Base-by-base conservation (phyloP, 2,113 vertebrate genomes). In the Perccottus glenii region DNA sequence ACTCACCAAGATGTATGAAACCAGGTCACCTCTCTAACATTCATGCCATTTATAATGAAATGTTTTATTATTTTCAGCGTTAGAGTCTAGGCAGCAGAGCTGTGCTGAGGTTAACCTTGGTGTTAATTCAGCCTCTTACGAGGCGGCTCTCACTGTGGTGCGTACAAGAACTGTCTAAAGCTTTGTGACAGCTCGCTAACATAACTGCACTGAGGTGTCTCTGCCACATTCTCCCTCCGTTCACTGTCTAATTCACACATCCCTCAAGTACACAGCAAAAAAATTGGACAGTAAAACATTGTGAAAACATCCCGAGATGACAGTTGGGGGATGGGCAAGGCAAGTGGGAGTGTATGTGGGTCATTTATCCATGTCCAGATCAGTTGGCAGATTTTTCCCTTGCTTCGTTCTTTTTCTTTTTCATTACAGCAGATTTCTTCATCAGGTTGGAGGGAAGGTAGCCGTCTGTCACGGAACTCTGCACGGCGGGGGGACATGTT, bases 401-500 rank as follows among this genome's bases (percentile, higher is more conserved):
- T 27, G 19, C 4, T 2, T 68, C 15, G 43, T 33, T 43, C 15
- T 51, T 32, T 56, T 48, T 47, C 36, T 48, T 62, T 69, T 65
- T 72, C 69, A 69, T 49, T 70, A 50, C 68, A n/a, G 38, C 64
- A 67, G 67, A 83, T 78, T 81, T 80, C 76, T 83, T 79, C 80
- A 70, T 84, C 77, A 82, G 71, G 78, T 84, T 69, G 73, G 72
- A 87, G 49, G 84, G 66, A 81, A 74, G 58, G 49, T 49, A 48
- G 80, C 93, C 88, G 82, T 92, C 94, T 88, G 92, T 92, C 91
- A 85, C 84, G 90, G 74, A 95, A 92, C 91, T 90, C 92, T 90
- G 89, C 88, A 89, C 81, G 76, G 85, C 14, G 46, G 42, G 78
- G 57, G 69, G 51, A 90, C 15, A 57, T 33, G 50, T 12, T 36